These are phyloP conservation scores for Saxidomus purpurata DNA, from an alignment of 1,140 invertebrate species.

Conservation along the genomic window DNA sequence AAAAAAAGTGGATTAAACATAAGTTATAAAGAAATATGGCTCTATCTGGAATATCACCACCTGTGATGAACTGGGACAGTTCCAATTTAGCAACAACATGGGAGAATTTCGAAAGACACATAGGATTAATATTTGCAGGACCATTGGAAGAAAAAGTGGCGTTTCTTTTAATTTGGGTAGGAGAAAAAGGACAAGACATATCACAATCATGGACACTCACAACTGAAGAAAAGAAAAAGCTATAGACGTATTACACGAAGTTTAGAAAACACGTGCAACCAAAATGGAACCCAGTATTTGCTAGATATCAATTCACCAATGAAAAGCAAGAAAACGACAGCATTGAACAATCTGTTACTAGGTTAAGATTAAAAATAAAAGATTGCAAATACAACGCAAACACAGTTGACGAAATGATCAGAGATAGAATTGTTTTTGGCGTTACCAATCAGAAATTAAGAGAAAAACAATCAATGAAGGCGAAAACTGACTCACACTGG, in stretches of 20 bases:
- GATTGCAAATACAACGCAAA: not conserved
- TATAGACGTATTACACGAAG: not conserved
- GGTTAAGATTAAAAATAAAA: not conserved
- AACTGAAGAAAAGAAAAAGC: not conserved
- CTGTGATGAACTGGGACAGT: not conserved
- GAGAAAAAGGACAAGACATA: not conserved
- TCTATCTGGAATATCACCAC: not conserved
- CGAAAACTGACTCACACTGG: not conserved
- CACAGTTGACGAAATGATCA: not conserved
- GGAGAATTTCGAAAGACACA: not conserved
- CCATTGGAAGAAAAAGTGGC: not conserved
- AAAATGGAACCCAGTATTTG: slow-evolving; percentile 14
- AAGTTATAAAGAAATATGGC: too few species aligned
- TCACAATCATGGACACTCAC: not conserved
- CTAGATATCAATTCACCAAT: slow-evolving; percentile 5
- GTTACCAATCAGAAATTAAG: not conserved
- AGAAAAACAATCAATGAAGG: not conserved
- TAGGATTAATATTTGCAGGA: not conserved
- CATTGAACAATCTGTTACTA: not conserved
- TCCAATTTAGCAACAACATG: not conserved
- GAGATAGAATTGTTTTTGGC: slow-evolving; percentile 6
- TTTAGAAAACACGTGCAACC: not conserved
- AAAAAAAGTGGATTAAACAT: too few species aligned
- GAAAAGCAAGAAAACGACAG: not conserved
- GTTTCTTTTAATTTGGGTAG: slow-evolving; percentile 1